Percentiles rank a stretch among this genome's conserved stretches.
Evolutionary conservation across 2,888 invertebrate species (phyloP).

Genomic region (Harpalus rufipes): DNA sequence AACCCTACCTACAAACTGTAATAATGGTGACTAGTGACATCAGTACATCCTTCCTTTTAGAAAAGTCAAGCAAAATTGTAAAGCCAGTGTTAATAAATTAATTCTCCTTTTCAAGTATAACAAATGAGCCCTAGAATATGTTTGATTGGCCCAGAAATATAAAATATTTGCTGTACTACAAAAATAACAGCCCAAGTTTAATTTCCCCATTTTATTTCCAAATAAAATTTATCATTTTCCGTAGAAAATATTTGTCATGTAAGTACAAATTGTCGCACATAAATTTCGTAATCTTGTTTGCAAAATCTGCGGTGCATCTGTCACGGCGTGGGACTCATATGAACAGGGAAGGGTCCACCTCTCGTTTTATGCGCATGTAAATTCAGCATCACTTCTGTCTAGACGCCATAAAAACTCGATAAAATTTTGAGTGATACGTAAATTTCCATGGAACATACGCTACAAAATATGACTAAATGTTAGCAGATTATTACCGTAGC

Average conservation of each 20-base stretch:
- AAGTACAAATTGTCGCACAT: slow-evolving; percentile 14
- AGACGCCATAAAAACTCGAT: slow-evolving; percentile 51
- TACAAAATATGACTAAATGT: background rate
- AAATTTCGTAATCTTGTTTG: slow-evolving; percentile 11
- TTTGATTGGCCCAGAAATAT: too few relatives aligned
- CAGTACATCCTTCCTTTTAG: too few relatives aligned
- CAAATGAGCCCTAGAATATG: too few relatives aligned
- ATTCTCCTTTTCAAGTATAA: too few relatives aligned
- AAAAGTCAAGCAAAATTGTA: too few relatives aligned
- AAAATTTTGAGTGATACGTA: slow-evolving; percentile 53
- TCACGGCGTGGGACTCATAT: background rate
- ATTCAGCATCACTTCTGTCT: slow-evolving; percentile 51
- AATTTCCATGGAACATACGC: slow-evolving; percentile 3
- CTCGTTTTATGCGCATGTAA: slow-evolving; percentile 52
- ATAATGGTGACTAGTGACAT: too few relatives aligned
- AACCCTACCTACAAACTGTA: too few relatives aligned
- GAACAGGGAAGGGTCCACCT: slow-evolving; percentile 41
- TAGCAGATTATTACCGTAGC: background rate
- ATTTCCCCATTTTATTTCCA: slow-evolving; percentile 1
- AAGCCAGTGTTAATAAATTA: too few relatives aligned
- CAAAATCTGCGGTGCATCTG: slow-evolving; percentile 9
- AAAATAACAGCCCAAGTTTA: background rate
- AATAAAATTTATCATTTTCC: slow-evolving; percentile 4
- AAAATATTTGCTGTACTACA: background rate
- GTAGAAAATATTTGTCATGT: background rate